A percentile compares a stretch with the other conserved stretches of the same genome.
Evolutionary conservation across 2,888 invertebrate species (phyloP).

Genomic region (Parasteatoda lunata): DNA sequence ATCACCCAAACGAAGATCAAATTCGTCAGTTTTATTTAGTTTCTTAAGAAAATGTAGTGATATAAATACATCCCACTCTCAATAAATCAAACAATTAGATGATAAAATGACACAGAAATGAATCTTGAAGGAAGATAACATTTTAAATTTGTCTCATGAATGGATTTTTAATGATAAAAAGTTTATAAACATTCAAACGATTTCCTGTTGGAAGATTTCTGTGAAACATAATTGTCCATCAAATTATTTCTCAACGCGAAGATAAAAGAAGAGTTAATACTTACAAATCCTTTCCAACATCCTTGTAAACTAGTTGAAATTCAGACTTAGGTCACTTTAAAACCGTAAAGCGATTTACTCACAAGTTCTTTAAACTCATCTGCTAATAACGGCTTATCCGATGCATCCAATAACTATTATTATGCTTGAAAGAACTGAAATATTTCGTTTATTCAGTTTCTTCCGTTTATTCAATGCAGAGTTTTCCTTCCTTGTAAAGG

Average conservation of each 20-base stretch:
- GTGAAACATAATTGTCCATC: background rate
- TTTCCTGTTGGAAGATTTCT: too few species aligned
- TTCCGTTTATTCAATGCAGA: background rate
- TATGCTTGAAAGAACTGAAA: background rate
- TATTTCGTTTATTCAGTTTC: background rate
- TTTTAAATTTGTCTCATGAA: too few species aligned
- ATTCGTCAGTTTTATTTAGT: too few species aligned
- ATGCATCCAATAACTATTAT: background rate
- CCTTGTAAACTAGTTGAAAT: background rate
- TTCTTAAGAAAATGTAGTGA: too few species aligned
- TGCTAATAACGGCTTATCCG: background rate
- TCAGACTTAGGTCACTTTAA: background rate
- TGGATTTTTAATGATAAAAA: too few species aligned
- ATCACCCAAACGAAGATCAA: too few species aligned
- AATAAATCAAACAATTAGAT: too few species aligned
- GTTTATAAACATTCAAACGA: too few species aligned
- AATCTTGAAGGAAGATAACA: too few species aligned
- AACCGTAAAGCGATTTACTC: background rate
- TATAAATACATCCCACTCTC: too few species aligned
- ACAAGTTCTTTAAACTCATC: constrained; percentile 3
- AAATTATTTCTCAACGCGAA: background rate
- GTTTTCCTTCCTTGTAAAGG: background rate
- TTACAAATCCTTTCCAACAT: background rate
- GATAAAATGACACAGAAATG: too few species aligned
- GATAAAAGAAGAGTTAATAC: background rate